A percentile compares a stretch with the other conserved stretches of the same genome.
phyloP scores from a whole-genome alignment of 2,113 vertebrate genomes.

The Xyliphius kryptos region DNA sequence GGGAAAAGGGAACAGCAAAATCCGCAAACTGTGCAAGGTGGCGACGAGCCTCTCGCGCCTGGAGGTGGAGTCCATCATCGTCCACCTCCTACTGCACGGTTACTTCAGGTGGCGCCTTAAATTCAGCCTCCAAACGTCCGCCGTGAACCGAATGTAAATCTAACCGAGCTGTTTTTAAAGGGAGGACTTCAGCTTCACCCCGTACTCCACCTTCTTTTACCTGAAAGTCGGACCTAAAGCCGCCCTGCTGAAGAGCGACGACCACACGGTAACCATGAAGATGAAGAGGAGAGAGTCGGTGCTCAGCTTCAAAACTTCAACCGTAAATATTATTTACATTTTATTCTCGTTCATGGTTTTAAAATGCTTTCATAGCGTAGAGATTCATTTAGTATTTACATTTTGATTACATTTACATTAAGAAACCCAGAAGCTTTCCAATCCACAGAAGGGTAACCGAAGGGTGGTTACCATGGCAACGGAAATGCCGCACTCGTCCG shows the following conservation, averaged over 20 bases:
- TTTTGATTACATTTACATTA: too few relatives aligned
- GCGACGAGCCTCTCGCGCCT: slow-evolving; percentile 66
- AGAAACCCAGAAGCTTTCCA: too few relatives aligned
- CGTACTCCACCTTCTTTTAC: slow-evolving; percentile 89
- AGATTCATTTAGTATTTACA: too few relatives aligned
- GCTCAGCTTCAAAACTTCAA: slow-evolving; percentile 10
- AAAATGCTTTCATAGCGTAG: neutral
- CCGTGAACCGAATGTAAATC: neutral
- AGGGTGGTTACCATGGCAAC: too few relatives aligned
- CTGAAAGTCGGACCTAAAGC: slow-evolving; percentile 82
- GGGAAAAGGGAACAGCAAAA: slow-evolving; percentile 79
- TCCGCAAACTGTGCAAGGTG: slow-evolving; percentile 69
- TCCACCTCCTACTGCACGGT: slow-evolving; percentile 73
- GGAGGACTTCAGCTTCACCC: slow-evolving; percentile 96
- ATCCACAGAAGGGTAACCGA: too few relatives aligned
- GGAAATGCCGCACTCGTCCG: too few relatives aligned
- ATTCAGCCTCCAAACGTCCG: too few relatives aligned
- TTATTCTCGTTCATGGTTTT: neutral
- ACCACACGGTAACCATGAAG: slow-evolving; percentile 69
- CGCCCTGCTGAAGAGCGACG: slow-evolving; percentile 68
- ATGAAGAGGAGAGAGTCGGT: slow-evolving; percentile 45
- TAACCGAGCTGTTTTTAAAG: slow-evolving; percentile 52
- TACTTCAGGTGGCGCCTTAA: slow-evolving; percentile 75
- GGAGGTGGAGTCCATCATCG: slow-evolving; percentile 76
- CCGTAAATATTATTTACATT: slow-evolving; percentile 1